Evolutionary conservation across 2,797 vertebrate species (phyloP).

Genomic region (Sternarchorhynchus goeldii): DNA sequence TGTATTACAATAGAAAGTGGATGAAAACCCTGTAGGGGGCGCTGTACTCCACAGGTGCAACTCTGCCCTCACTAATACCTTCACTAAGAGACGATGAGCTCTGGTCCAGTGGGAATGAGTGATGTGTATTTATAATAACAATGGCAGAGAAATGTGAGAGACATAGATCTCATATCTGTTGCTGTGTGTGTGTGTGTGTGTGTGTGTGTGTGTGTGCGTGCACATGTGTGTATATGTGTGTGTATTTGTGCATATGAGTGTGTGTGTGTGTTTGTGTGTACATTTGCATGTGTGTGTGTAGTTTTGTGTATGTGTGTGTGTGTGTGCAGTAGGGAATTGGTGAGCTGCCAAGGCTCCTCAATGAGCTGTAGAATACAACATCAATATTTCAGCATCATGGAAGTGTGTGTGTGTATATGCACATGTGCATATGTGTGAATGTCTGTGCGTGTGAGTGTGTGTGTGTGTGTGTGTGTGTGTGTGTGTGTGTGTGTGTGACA

Average conservation of each 20-base stretch:
- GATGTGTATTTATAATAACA: slow-evolving; percentile 49
- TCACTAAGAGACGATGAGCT: slow-evolving; percentile 20
- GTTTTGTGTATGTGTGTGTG: no score
- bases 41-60: slow-evolving; percentile 57
- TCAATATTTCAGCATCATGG: slow-evolving; percentile 81
- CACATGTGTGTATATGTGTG: slow-evolving; percentile 16
- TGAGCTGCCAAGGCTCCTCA: slow-evolving; percentile 59
- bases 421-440: slow-evolving; percentile 47
- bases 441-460: slow-evolving; percentile 35
- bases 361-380: slow-evolving; percentile 67
- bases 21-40: slow-evolving; percentile 67
- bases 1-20: slow-evolving; percentile 73
- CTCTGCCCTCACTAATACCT: slow-evolving; percentile 71
- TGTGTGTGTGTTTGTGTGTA: slow-evolving; percentile 39
- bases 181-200: slow-evolving; percentile 16
- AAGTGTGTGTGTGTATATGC: not conserved
- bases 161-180: slow-evolving; percentile 70
- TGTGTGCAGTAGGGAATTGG: slow-evolving; percentile 2
- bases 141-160: slow-evolving; percentile 60
- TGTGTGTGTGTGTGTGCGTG: slow-evolving; percentile 5
- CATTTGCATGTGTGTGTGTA: slow-evolving; percentile 20
- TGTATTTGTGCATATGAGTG: not conserved
- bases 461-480: slow-evolving; percentile 46
- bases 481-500: slow-evolving; percentile 33
- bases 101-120: slow-evolving; percentile 19